A percentile compares a stretch with the other conserved stretches of the same genome.
Evolutionary conservation across 1,140 invertebrate species (phyloP).

Genomic region (Leguminivora glycinivorella): DNA sequence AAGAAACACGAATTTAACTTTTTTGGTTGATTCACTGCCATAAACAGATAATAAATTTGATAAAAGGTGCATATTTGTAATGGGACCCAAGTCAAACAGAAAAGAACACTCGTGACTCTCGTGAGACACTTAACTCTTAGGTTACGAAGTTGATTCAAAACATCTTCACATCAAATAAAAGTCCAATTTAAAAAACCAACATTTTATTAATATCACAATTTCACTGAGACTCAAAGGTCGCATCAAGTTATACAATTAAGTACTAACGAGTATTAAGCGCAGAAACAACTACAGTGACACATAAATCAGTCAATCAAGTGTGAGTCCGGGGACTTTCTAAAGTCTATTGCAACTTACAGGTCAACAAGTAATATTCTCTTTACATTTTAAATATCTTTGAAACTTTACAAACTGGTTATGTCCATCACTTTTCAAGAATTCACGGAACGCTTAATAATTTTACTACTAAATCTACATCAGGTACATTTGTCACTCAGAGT

Average conservation of each 20-base stretch:
- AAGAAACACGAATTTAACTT: neutral
- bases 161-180: constrained; percentile 35
- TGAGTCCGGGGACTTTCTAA: constrained; percentile 24
- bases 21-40: too few species aligned
- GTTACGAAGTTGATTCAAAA: neutral
- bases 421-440: constrained; percentile 45
- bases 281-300: constrained; percentile 44
- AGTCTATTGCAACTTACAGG: constrained; percentile 19
- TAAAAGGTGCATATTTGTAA: too few species aligned
- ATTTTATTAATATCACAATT: constrained; percentile 78
- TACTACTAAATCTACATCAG: constrained; percentile 62
- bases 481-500: constrained; percentile 55
- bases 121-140: too few species aligned
- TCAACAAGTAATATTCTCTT: constrained; percentile 37
- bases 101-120: too few species aligned
- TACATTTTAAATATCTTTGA: constrained; percentile 7
- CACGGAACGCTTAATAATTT: constrained; percentile 52
- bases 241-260: constrained; percentile 50
- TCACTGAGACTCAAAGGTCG: constrained; percentile 60
- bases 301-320: constrained; percentile 41
- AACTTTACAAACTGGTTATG: constrained; percentile 18
- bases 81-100: too few species aligned
- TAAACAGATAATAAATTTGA: too few species aligned
- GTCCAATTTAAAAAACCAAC: constrained; percentile 49
- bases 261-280: constrained; percentile 53